Evolutionary conservation across 2,888 invertebrate genomes (phyloP).

Genomic region (Tetrapedia diversipes): DNA sequence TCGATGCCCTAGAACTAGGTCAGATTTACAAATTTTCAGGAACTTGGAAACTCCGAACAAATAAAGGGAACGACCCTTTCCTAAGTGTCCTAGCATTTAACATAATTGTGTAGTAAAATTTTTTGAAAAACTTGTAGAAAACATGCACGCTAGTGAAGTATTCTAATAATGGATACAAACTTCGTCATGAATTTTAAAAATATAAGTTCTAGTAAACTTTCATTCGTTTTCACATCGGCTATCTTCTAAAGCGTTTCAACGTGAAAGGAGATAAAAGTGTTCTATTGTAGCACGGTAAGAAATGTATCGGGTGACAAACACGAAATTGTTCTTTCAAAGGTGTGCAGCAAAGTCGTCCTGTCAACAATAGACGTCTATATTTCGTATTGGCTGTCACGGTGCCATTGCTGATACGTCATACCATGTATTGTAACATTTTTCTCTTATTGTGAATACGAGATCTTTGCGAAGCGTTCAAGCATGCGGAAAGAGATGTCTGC

Average conservation of each 20-base stretch:
- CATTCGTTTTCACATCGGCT: background rate
- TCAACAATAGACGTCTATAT: constrained; percentile 64
- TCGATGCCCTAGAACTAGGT: no score
- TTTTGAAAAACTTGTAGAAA: no score
- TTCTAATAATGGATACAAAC: no score
- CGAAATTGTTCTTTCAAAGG: constrained; percentile 4
- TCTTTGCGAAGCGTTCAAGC: background rate
- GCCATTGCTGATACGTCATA: constrained; percentile 58
- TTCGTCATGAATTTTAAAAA: no score
- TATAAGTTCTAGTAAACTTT: background rate
- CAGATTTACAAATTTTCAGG: no score
- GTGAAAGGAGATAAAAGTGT: background rate
- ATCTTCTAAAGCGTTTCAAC: background rate
- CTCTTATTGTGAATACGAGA: constrained; percentile 14
- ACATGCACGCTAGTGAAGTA: no score
- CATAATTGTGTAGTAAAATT: no score
- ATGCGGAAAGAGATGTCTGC: constrained; percentile 21
- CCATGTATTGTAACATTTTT: constrained; percentile 27
- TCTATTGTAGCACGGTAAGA: background rate
- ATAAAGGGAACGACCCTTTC: no score
- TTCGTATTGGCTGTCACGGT: constrained; percentile 51
- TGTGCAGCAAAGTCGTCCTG: constrained; percentile 4
- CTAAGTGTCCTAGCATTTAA: no score
- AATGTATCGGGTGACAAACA: constrained; percentile 5
- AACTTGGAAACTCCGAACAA: no score